These are phyloP conservation scores for Cyprinodon tularosa DNA, from an alignment of 2,113 vertebrate species.

Conservation along the genomic window DNA sequence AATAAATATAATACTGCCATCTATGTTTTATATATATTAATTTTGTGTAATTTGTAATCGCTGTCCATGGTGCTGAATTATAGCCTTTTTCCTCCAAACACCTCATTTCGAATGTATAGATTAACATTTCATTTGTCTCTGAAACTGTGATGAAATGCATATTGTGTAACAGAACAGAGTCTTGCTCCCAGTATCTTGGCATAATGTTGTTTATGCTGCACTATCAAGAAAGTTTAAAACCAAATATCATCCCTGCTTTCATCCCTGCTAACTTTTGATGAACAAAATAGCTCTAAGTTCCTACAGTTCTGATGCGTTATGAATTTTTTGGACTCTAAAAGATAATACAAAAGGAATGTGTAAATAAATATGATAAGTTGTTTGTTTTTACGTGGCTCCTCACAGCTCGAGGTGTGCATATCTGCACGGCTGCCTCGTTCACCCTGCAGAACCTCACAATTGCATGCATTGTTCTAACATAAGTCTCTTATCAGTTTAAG, in stretches of 20 bases:
- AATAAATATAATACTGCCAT: background rate
- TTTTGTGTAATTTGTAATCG: slow-evolving; percentile 15
- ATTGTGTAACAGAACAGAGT: background rate
- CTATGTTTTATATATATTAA: background rate
- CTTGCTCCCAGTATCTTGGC: background rate
- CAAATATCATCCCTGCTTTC: background rate
- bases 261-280: background rate
- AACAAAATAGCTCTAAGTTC: background rate
- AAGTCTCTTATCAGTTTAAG: slow-evolving; percentile 71
- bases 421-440: slow-evolving; percentile 67
- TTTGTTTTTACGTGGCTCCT: slow-evolving; percentile 51
- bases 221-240: background rate
- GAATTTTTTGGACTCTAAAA: background rate
- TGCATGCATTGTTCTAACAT: slow-evolving; percentile 68
- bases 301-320: slow-evolving; percentile 2
- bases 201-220: background rate
- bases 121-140: background rate
- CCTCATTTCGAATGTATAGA: background rate
- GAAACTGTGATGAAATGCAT: background rate
- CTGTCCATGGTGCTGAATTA: slow-evolving; percentile 74
- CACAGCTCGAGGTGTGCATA: slow-evolving; percentile 55
- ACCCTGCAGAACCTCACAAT: slow-evolving; percentile 58
- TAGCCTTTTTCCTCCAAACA: background rate
- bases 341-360: slow-evolving; percentile 19
- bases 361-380: slow-evolving; percentile 10